These are phyloP conservation scores for Cinclus cinclus DNA, from an alignment of 2,113 vertebrate species.

Conservation along the genomic window DNA sequence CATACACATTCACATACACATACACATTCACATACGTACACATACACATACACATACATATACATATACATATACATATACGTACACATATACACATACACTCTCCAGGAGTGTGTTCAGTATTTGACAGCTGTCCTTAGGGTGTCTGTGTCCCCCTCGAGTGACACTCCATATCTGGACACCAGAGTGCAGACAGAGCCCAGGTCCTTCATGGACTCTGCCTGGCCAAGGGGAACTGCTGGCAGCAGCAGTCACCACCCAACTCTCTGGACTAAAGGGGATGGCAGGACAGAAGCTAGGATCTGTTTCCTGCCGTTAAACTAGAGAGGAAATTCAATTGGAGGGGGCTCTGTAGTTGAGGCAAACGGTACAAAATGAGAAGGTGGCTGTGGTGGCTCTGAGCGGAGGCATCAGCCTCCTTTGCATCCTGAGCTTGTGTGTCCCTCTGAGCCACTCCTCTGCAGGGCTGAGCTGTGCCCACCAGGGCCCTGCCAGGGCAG, in stretches of 20 bases:
- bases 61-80: no score
- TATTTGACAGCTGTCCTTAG: background rate
- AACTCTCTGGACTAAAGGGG: background rate
- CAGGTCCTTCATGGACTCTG: background rate
- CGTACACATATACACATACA: no score
- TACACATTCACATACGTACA: no score
- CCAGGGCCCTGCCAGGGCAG: background rate
- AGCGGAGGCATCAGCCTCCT: background rate
- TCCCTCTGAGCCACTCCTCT: background rate
- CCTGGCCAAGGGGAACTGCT: background rate
- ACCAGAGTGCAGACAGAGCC: background rate
- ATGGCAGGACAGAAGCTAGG: background rate
- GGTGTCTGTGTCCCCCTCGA: background rate
- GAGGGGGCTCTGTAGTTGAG: background rate
- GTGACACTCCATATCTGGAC: accelerated
- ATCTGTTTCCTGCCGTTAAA: background rate
- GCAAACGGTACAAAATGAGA: background rate
- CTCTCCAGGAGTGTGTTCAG: no score
- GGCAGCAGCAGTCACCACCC: background rate
- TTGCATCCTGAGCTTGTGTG: background rate
- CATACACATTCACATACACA: no score
- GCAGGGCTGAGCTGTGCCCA: background rate
- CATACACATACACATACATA: no score
- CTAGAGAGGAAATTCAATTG: background rate
- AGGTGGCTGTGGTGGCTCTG: background rate